Evolutionary conservation across 2,113 vertebrate species (phyloP), one percentile per base, ranked within the genome.

Genomic region (Phyllostomus discolor): DNA sequence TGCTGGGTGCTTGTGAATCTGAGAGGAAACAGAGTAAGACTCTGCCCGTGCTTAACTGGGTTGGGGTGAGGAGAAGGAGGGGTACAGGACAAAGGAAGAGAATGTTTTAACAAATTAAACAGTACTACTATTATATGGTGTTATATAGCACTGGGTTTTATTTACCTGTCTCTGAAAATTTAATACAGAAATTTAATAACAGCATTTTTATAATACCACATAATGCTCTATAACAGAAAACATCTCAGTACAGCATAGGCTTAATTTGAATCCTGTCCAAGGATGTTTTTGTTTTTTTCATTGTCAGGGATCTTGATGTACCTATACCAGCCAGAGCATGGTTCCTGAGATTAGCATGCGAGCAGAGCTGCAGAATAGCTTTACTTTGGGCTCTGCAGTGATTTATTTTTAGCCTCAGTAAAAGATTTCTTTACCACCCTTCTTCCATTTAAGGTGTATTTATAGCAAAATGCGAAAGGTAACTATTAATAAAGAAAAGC

Each of bases 401-500:
- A 82, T 64, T 80, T 84, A 20, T 50, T 31, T 9, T 86, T 11
- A 50, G 41, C n/a, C 20, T 16, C 50, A 88, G 22, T 88, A 82
- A 50, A 91, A 90, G 17, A 46, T 35, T 80, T 80, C 19, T 69
- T 88, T 93, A 46, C 26, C 11, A 91, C 26, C 12, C 22, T 15
- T n/a, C 14, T 20, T 78, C 8, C 33, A 41, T n/a, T 22, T 78
- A 81, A 82, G 20, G 17, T 57, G 17, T 50, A 70, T 89, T 48
- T n/a, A 52, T 88, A 84, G 72, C 15, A 76, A 84, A 95, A 69
- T 70, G 8, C 67, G 85, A 94, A 76, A 72, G 31, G 10, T 83
- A 52, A 46, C 48, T 88, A 89, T 84, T 95, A 75, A 76, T 95
- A 75, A 76, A 43, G 67, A 66, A 86, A 89, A 70, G 69, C 66